Conservation (phyloP, 1,140 invertebrate species). For the Meteorus sp. region DNA sequence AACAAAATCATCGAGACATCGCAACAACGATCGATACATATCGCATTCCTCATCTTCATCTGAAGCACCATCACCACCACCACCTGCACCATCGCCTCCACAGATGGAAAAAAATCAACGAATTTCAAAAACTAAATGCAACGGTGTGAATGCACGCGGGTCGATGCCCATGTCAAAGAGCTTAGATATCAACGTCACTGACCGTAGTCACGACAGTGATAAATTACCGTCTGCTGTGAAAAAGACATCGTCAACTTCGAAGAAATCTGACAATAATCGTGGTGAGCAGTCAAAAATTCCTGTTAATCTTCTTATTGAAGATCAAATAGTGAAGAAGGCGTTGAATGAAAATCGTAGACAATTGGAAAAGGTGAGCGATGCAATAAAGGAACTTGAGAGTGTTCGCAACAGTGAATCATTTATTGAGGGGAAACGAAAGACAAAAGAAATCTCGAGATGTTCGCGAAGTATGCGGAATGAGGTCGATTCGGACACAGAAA, state of each 20-base stretch:
- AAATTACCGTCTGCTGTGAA: not conserved
- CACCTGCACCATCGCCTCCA: slow-evolving; percentile 24
- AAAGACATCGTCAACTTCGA: slow-evolving; percentile 11
- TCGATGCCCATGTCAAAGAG: slow-evolving; percentile 42
- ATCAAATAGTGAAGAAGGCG: slow-evolving; percentile 56
- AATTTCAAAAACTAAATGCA: slow-evolving; percentile 35
- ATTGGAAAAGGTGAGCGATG: slow-evolving; percentile 54
- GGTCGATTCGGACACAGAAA: slow-evolving; percentile 42
- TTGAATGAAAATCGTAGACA: slow-evolving; percentile 55
- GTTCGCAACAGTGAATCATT: slow-evolving; percentile 46
- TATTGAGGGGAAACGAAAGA: slow-evolving; percentile 14
- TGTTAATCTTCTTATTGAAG: slow-evolving; percentile 52
- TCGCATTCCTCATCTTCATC: slow-evolving; percentile 17
- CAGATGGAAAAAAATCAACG: slow-evolving; percentile 11
- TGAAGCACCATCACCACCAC: slow-evolving; percentile 20
- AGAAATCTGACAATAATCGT: slow-evolving; percentile 24
- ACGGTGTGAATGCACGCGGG: slow-evolving; percentile 33
- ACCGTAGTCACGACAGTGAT: not conserved
- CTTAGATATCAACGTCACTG: slow-evolving; percentile 36
- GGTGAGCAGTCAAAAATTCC: slow-evolving; percentile 47
- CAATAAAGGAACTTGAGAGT: slow-evolving; percentile 55
- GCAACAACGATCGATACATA: slow-evolving; percentile 17
- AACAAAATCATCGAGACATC: not conserved
- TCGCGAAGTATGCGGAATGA: not conserved
- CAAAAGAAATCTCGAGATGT: slow-evolving; percentile 7